Evolutionary conservation across 2,113 vertebrate species (phyloP).

Genomic region (Odobenus rosmarus): DNA sequence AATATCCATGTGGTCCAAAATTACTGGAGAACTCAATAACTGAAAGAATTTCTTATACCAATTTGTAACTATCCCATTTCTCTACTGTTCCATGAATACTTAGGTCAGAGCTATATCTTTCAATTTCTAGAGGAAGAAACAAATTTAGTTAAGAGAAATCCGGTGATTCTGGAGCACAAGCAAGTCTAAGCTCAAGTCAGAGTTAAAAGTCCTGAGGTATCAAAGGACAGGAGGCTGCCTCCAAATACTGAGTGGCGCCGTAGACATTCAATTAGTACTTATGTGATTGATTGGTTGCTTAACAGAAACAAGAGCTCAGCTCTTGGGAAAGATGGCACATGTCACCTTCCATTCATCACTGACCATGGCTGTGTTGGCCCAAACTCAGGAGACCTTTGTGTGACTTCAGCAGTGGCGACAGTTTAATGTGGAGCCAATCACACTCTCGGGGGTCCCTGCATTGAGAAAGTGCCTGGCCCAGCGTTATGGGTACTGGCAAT

Average conservation of each 20-base stretch:
- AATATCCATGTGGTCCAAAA: background rate
- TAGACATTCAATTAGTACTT: background rate
- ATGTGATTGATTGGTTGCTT: background rate
- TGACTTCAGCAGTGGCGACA: background rate
- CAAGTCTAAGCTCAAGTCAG: conserved; percentile 4
- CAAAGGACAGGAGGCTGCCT: background rate
- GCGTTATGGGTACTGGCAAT: background rate
- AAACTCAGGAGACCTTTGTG: background rate
- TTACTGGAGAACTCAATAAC: background rate
- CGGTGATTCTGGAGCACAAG: background rate
- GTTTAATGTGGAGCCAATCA: background rate
- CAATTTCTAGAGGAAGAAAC: background rate
- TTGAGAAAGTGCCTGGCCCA: background rate
- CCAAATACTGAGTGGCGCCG: background rate
- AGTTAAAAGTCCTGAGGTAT: background rate
- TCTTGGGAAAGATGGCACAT: background rate
- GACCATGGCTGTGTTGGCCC: background rate
- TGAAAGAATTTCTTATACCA: background rate
- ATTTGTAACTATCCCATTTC: background rate
- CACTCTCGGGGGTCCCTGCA: background rate
- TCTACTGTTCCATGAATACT: background rate
- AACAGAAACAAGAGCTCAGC: background rate
- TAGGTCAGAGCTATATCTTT: background rate
- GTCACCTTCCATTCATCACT: background rate
- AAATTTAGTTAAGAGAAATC: background rate